Base-by-base conservation (phyloP, 2,113 vertebrate species). In the Melierax canorus region DNA sequence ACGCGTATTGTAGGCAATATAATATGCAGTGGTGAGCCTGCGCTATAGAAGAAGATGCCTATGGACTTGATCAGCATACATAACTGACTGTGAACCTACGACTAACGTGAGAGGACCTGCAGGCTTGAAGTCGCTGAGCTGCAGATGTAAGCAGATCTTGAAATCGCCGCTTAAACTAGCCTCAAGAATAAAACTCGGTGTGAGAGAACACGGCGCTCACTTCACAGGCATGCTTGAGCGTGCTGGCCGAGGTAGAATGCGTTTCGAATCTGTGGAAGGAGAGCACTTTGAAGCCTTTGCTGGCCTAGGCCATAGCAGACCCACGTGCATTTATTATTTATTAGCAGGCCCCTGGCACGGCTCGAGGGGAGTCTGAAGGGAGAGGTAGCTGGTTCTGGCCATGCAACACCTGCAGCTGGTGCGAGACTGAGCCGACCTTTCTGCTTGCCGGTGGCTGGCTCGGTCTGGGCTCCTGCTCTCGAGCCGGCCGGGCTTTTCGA, bases 371-470 rank as follows among this genome's bases (percentile, higher is more conserved):
- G 8, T 3, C 4, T 23, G 14, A 19, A 36, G 29, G 7, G 41
- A 24, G 22, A 32, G 0, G 4, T 6, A 2, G 8, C 20, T 12
- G 23, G 0, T 29, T 15, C 11, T 19, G 48, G 19, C n/a, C 12
- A 0, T 0, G 0, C 8, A 3, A 15, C 3, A 9, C 9, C 12
- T 24, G 34, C 11, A 18, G 32, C 0, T 6, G 18, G 12, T 29
- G 21, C n/a, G 48, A 55, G 15, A 12, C 5, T 1, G 34, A 4
- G 38, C 12, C 6, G 7, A 5, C 9, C 7, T 10, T n/a, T 17
- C 4, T 0, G 5, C 34, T 26, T 10, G 12, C 45, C 8, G 2
- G 6, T 1, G 3, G 12, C 0, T 1, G 32, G 7, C 26, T 9
- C 2, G 11, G 16, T 12, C 10, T 6, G 5, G 45, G 24, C 4